phyloP scores from a whole-genome alignment of 2,113 vertebrate species.

The Ranitomeya variabilis region DNA sequence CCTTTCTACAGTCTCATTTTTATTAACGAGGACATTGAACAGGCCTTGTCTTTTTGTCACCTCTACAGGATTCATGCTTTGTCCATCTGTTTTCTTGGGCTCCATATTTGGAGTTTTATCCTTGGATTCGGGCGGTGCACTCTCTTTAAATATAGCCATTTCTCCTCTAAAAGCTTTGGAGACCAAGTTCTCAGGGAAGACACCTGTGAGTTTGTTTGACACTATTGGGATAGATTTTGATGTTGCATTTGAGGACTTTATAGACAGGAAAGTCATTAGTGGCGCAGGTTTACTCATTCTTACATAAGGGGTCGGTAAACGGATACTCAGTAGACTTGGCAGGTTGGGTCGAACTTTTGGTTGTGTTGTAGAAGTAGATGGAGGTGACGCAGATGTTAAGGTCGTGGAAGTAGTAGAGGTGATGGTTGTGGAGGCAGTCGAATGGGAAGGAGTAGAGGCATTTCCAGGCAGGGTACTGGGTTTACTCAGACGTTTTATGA shows the following conservation, averaged over 20 bases:
- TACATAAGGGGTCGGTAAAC: slow-evolving; percentile 71
- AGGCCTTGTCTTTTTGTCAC: neutral
- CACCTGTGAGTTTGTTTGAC: slow-evolving; percentile 68
- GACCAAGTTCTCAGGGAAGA: slow-evolving; percentile 76
- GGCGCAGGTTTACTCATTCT: slow-evolving; percentile 82
- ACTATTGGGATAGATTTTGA: slow-evolving; percentile 76
- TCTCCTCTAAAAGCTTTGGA: slow-evolving; percentile 82
- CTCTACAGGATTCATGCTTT: neutral
- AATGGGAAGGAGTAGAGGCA: neutral
- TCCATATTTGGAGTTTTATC: neutral
- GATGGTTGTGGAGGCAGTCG: neutral
- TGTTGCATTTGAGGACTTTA: slow-evolving; percentile 75
- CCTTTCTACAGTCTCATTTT: neutral
- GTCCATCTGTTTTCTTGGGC: no score
- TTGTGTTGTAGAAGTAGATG: slow-evolving; percentile 60
- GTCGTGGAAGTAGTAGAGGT: neutral
- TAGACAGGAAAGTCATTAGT: slow-evolving; percentile 81
- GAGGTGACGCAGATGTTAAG: slow-evolving; percentile 63
- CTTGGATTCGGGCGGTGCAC: slow-evolving; percentile 12
- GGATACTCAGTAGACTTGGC: slow-evolving; percentile 73
- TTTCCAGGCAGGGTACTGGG: slow-evolving; percentile 55
- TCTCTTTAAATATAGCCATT: slow-evolving; percentile 76
- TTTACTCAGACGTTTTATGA: slow-evolving; percentile 84
- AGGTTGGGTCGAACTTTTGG: slow-evolving; percentile 79
- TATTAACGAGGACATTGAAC: neutral